phyloP scores from a whole-genome alignment of 1,140 invertebrate genomes.

The Saxidomus purpurata region DNA sequence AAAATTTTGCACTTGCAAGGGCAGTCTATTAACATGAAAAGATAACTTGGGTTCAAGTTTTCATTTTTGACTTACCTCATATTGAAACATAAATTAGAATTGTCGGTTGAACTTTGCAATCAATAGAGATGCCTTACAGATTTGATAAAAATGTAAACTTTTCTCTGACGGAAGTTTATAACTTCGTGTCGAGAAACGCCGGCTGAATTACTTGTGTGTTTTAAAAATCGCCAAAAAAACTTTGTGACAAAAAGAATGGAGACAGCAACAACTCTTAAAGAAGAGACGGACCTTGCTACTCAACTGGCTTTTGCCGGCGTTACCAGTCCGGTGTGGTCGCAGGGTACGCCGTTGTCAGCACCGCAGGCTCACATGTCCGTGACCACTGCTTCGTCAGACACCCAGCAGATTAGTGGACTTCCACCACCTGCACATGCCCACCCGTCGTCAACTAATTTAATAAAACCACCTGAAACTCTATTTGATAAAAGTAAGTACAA shows the following conservation, averaged over 20 bases:
- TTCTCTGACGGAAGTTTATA: background rate
- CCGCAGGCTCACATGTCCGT: constrained; percentile 61
- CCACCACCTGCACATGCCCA: constrained; percentile 64
- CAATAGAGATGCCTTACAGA: constrained; percentile 7
- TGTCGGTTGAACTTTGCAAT: too few species aligned
- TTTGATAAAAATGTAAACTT: background rate
- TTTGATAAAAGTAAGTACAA: constrained; percentile 61
- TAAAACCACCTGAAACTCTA: constrained; percentile 53
- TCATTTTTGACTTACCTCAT: too few species aligned
- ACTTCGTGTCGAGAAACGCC: background rate
- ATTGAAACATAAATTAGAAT: too few species aligned
- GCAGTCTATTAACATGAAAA: too few species aligned
- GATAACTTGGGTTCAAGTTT: too few species aligned
- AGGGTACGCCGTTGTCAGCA: constrained; percentile 13
- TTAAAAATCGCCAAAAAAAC: background rate
- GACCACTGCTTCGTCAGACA: background rate
- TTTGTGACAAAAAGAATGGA: constrained; percentile 12
- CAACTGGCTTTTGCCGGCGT: constrained; percentile 36
- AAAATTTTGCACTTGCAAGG: too few species aligned
- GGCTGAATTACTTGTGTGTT: background rate
- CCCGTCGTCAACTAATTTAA: constrained; percentile 36
- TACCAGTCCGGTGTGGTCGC: constrained; percentile 13
- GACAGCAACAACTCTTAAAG: constrained; percentile 21
- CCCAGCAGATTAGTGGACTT: constrained; percentile 16
- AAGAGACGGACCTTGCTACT: constrained; percentile 23